phyloP scores from a whole-genome alignment of 2,113 vertebrate genomes.

The Misgurnus mizolepis region DNA sequence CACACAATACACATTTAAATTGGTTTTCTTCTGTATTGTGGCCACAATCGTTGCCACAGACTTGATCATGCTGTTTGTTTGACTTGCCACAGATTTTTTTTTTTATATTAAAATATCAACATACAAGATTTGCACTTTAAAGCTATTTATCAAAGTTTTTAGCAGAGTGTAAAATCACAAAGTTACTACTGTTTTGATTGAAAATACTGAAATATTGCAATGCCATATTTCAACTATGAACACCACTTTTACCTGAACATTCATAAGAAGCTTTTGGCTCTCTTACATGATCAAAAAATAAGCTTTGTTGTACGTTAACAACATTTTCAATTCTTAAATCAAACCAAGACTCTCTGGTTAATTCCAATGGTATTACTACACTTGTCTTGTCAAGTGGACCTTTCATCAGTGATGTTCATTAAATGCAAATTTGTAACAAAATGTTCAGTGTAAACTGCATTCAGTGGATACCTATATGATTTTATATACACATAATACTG shows the following conservation, averaged over 20 bases:
- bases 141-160: neutral
- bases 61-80: too few species aligned
- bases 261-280: neutral
- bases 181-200: neutral
- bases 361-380: neutral
- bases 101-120: too few species aligned
- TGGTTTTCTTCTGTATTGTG: too few species aligned
- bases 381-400: slow-evolving; percentile 13
- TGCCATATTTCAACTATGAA: neutral
- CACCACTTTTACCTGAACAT: neutral
- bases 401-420: slow-evolving; percentile 8
- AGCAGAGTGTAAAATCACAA: neutral
- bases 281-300: neutral
- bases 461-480: neutral
- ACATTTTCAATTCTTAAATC: too few species aligned
- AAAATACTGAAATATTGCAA: neutral
- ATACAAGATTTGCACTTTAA: neutral
- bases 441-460: too few species aligned
- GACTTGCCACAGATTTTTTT: too few species aligned
- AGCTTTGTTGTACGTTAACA: neutral
- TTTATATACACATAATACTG: too few species aligned
- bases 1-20: too few species aligned
- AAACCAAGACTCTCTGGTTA: neutral
- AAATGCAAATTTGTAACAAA: neutral
- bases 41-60: too few species aligned